Conservation (phyloP, 2,888 invertebrate genomes). For the Aspidiotus destructor region DNA sequence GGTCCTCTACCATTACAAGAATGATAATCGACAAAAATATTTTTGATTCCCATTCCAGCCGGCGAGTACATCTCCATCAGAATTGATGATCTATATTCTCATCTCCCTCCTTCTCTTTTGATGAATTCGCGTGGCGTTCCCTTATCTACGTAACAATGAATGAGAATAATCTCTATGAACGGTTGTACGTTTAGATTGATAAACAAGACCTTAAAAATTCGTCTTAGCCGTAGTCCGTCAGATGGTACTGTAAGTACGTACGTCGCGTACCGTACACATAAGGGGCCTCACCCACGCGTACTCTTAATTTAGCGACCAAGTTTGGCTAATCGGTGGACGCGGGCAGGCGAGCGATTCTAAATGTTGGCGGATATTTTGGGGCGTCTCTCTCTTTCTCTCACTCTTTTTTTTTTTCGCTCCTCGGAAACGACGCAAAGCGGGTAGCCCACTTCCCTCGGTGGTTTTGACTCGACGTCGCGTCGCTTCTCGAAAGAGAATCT, state of each 20-base stretch:
- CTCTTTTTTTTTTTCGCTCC: not conserved
- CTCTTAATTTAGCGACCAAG: conserved; percentile 33
- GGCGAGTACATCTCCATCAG: no score
- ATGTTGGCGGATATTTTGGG: conserved; percentile 26
- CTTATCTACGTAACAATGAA: no score
- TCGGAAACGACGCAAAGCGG: conserved; percentile 23
- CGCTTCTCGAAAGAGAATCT: no score
- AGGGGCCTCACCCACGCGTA: conserved; percentile 28
- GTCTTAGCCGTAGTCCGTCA: conserved; percentile 1
- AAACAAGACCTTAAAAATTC: conserved; percentile 27
- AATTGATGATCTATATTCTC: no score
- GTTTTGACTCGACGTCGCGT: not conserved
- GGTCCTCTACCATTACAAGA: no score
- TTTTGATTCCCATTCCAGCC: no score
- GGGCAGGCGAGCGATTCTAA: conserved; percentile 8
- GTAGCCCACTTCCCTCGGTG: conserved; percentile 6
- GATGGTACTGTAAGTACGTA: conserved; percentile 6
- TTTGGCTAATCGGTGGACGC: conserved; percentile 25
- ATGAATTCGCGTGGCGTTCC: no score
- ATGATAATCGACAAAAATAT: no score
- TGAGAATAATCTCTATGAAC: no score
- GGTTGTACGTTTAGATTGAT: not conserved
- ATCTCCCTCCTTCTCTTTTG: no score
- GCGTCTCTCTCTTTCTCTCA: conserved; percentile 7
- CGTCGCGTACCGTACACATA: not conserved